Percentiles rank a stretch among this genome's conserved stretches.
phyloP scores from a whole-genome alignment of 2,797 vertebrate genomes.

The Premnoplex brunnescens region DNA sequence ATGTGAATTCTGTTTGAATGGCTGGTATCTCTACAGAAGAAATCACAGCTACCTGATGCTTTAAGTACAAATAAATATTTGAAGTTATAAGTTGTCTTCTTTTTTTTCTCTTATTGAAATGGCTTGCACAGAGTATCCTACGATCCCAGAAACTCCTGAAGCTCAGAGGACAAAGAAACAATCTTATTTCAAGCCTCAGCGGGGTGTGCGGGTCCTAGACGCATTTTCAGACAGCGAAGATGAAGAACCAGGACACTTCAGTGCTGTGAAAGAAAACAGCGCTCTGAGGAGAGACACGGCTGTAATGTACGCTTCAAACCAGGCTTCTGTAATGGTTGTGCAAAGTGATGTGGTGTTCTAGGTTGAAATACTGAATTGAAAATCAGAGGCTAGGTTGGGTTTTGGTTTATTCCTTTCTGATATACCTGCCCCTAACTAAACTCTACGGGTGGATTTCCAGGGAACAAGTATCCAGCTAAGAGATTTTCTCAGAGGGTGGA shows the following conservation, averaged over 20 bases:
- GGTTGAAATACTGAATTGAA: not conserved
- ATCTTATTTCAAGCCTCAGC: conserved; percentile 65
- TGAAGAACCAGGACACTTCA: conserved; percentile 22
- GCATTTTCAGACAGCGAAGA: conserved; percentile 78
- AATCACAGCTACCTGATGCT: not conserved
- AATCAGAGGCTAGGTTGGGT: not conserved
- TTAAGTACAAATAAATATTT: not conserved
- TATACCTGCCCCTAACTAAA: not conserved
- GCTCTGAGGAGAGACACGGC: conserved; percentile 30
- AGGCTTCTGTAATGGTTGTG: not conserved
- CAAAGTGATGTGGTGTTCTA: not conserved
- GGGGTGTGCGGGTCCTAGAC: conserved; percentile 60
- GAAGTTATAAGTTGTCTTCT: not conserved
- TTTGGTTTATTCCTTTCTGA: not conserved
- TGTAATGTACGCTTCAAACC: conserved; percentile 69
- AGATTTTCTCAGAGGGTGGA: not conserved
- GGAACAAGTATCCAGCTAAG: not conserved
- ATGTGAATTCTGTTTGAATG: not conserved
- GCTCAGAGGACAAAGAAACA: conserved; percentile 62
- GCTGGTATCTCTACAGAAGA: not conserved
- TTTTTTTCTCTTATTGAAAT: conserved; percentile 11
- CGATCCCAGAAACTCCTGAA: conserved; percentile 82
- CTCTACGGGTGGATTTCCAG: not conserved
- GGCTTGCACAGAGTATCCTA: conserved; percentile 59
- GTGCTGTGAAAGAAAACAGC: not conserved